A percentile compares a stretch with the other conserved stretches of the same genome.
Evolutionary conservation across 2,797 vertebrate genomes (phyloP).

Genomic region (Tragopan temminckii): DNA sequence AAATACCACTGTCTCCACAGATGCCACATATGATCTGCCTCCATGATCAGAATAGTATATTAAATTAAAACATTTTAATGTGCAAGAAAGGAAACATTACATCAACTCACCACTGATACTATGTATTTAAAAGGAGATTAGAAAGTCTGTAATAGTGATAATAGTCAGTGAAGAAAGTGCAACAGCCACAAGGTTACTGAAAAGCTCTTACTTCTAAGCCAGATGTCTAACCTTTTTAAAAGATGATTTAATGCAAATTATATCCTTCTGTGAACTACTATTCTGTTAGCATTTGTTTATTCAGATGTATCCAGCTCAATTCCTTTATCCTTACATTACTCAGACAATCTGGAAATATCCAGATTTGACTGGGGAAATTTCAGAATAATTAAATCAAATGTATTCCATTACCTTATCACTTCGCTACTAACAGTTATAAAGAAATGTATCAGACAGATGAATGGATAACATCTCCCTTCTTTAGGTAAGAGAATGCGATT

Average conservation of each 20-base stretch:
- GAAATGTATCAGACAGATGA: neutral
- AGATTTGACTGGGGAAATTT: neutral
- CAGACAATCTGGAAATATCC: neutral
- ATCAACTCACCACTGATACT: conserved; percentile 9
- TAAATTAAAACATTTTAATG: conserved; percentile 50
- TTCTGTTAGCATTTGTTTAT: neutral
- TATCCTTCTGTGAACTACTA: neutral
- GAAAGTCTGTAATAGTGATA: neutral
- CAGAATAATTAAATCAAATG: conserved; percentile 13
- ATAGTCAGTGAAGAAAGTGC: neutral
- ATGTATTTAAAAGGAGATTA: neutral
- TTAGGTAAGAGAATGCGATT: neutral
- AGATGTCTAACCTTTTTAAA: neutral
- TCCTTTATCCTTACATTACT: neutral
- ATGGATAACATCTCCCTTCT: neutral
- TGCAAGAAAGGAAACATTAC: neutral
- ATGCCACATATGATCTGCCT: neutral
- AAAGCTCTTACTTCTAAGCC: neutral
- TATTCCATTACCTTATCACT: conserved; percentile 7
- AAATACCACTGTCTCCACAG: conserved; percentile 14
- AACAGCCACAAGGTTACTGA: neutral
- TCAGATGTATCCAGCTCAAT: neutral
- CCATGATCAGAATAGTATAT: neutral
- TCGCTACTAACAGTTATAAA: neutral
- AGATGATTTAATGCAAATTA: neutral